Percentiles rank a stretch among this genome's conserved stretches.
Conservation (phyloP, 2,888 invertebrate species). For the Chrysotoxum bicinctum region DNA sequence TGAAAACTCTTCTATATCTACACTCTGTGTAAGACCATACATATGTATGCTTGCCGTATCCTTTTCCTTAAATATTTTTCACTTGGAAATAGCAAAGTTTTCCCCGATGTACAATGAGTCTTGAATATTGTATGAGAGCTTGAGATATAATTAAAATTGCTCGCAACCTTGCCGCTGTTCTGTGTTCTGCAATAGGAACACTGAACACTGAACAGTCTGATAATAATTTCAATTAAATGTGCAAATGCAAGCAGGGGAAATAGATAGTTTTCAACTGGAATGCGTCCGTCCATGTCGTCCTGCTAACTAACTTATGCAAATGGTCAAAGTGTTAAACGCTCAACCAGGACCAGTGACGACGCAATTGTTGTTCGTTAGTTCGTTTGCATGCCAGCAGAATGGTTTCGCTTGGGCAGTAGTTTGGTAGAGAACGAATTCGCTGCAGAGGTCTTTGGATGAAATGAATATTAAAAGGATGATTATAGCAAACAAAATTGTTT, state of each 20-base stretch:
- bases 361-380: constrained; percentile 5
- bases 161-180: constrained; percentile 40
- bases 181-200: constrained; percentile 23
- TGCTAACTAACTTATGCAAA: constrained; percentile 64
- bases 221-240: constrained; percentile 71
- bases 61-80: constrained; percentile 25
- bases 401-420: neutral
- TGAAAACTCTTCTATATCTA: constrained; percentile 13
- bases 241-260: constrained; percentile 68
- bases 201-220: too few species aligned
- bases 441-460: constrained; percentile 18
- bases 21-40: neutral
- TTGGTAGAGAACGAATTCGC: neutral
- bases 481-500: neutral
- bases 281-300: constrained; percentile 19
- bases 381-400: neutral
- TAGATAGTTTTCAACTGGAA: constrained; percentile 55
- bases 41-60: constrained; percentile 12
- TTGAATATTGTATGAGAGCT: constrained; percentile 61
- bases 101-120: constrained; percentile 44
- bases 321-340: constrained; percentile 55
- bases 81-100: constrained; percentile 39
- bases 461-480: constrained; percentile 51
- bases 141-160: constrained; percentile 69
- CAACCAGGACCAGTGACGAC: constrained; percentile 21